These are phyloP conservation scores for Druon quercuslanigerum DNA, from an alignment of 1,140 invertebrate genomes.

Conservation along the genomic window DNA sequence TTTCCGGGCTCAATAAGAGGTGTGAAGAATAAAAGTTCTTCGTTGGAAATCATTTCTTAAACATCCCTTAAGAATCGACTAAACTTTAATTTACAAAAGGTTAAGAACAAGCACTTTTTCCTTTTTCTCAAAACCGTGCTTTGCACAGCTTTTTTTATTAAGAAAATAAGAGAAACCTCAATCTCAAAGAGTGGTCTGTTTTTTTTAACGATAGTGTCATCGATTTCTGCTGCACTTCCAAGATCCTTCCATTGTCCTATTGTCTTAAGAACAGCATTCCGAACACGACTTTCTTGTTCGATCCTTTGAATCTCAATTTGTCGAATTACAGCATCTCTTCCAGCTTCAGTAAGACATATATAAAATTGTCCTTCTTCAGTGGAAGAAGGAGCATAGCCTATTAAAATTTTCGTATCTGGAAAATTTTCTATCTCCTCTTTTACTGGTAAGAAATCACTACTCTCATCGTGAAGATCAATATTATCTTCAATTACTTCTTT, in stretches of 20 bases:
- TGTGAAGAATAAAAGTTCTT: too few species aligned
- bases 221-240: constrained; percentile 81
- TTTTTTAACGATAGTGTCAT: constrained; percentile 74
- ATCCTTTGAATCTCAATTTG: constrained; percentile 77
- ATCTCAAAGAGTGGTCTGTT: constrained; percentile 79
- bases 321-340: constrained; percentile 69
- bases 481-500: constrained; percentile 80
- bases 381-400: constrained; percentile 82
- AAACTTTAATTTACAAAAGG: too few species aligned
- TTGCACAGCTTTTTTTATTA: background rate
- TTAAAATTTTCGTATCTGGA: constrained; percentile 77
- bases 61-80: too few species aligned
- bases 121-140: too few species aligned
- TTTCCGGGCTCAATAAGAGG: too few species aligned
- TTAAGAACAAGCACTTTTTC: too few species aligned
- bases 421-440: constrained; percentile 75
- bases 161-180: constrained; percentile 75
- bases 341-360: constrained; percentile 79
- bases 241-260: constrained; percentile 78
- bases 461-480: constrained; percentile 72
- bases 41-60: too few species aligned
- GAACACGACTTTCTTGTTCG: constrained; percentile 79
- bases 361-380: constrained; percentile 82
- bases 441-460: constrained; percentile 78
- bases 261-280: constrained; percentile 79